Conservation (phyloP, 2,888 invertebrate species). For the Diplazon laetatorius region DNA sequence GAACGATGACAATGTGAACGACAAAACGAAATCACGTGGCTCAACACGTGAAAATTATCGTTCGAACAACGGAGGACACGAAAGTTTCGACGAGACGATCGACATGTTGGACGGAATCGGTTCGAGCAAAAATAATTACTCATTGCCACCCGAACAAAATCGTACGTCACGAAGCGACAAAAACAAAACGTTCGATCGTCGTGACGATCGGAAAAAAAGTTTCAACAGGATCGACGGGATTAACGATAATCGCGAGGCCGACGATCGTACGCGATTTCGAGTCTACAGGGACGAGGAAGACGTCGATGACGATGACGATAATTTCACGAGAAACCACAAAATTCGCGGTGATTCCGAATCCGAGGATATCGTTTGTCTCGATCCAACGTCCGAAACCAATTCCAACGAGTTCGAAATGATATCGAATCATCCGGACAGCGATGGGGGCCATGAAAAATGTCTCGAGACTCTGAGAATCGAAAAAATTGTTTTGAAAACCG, state of each 20-base stretch:
- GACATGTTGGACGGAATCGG: slow-evolving; percentile 24
- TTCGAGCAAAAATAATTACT: slow-evolving; percentile 26
- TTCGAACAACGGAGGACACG: slow-evolving; percentile 35
- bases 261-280: slow-evolving; percentile 54
- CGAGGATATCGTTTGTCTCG: slow-evolving; percentile 68
- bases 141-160: slow-evolving; percentile 8
- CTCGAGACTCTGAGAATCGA: slow-evolving; percentile 73
- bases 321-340: background rate
- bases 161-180: no score
- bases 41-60: slow-evolving; percentile 45
- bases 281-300: slow-evolving; percentile 54
- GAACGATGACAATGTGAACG: background rate
- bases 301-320: background rate
- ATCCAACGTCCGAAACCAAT: slow-evolving; percentile 69
- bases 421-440: slow-evolving; percentile 71
- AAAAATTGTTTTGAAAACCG: slow-evolving; percentile 65
- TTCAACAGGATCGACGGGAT: background rate
- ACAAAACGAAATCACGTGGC: background rate
- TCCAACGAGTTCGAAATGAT: slow-evolving; percentile 76
- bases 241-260: slow-evolving; percentile 39
- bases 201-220: slow-evolving; percentile 15
- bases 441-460: slow-evolving; percentile 69
- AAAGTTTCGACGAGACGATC: background rate
- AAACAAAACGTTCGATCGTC: background rate
- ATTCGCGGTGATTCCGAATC: slow-evolving; percentile 48